A percentile compares a stretch with the other conserved stretches of the same genome.
phyloP scores from a whole-genome alignment of 1,140 invertebrate species.

The Leguminivora glycinivorella region DNA sequence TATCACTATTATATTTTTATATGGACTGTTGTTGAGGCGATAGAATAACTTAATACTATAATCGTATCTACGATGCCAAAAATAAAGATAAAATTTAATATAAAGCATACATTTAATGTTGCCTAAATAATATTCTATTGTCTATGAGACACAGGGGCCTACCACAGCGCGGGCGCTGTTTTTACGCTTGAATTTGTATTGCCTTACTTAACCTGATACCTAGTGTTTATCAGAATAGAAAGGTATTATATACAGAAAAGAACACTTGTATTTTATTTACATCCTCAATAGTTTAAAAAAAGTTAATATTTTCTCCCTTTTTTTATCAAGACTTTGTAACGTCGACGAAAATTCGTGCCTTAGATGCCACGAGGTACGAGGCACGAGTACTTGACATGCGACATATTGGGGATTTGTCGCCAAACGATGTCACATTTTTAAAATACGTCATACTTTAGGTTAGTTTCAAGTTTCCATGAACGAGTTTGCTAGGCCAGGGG shows the following conservation, averaged over 20 bases:
- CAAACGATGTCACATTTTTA: no score
- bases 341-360: neutral
- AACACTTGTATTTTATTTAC: slow-evolving; percentile 6
- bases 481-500: no score
- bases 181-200: slow-evolving; percentile 7
- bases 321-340: neutral
- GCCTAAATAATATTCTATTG: slow-evolving; percentile 20
- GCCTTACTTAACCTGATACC: slow-evolving; percentile 12
- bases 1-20: slow-evolving; percentile 11
- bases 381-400: no score
- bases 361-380: neutral
- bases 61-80: slow-evolving; percentile 3
- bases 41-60: slow-evolving; percentile 17
- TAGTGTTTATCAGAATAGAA: slow-evolving; percentile 26
- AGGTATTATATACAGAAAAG: slow-evolving; percentile 1
- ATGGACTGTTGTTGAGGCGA: slow-evolving; percentile 21
- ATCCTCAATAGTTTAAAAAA: neutral
- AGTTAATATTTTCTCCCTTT: neutral
- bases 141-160: slow-evolving; percentile 29
- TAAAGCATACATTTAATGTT: slow-evolving; percentile 9
- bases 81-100: neutral
- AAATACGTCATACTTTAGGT: no score
- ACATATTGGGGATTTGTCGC: no score
- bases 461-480: no score
- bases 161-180: slow-evolving; percentile 59